Base-by-base conservation (phyloP, 2,797 vertebrate species). In the Galago senegalensis region DNA sequence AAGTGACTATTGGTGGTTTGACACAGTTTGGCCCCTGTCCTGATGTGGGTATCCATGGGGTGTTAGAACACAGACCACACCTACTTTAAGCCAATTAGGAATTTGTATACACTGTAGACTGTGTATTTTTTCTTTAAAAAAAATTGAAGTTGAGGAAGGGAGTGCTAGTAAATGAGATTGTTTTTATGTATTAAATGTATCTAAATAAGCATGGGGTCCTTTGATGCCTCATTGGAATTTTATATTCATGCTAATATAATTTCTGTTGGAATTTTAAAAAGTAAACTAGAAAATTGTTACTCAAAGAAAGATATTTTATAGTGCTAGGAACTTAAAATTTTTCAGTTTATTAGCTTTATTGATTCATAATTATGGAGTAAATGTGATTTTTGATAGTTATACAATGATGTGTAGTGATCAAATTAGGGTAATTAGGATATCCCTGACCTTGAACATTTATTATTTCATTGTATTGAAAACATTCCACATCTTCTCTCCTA, bases 181-280 rank as follows among this genome's bases (percentile, higher is more conserved):
- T 83, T 17, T 49, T 72, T 58, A 67, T 27, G 31, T 95, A 63
- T 70, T 85, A 63, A 40, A n/a, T 76, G 18, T 58, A 81, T n/a
- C 31, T 34, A 87, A 37, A 65, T 85, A 43, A 79, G 20, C 58
- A 84, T 12, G 49, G 29, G 31, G 6, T 34, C 18, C 16, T 95
- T 77, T 67, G 65, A 56, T 91, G 37, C 4, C 21, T 23, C 46
- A 81, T 89, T 40, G 89, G 73, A 88, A 72, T 85, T 73, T 81
- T 79, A 46, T 87, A 14, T 12, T 46, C 43, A 40, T 72, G 43
- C 43, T 58, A 65, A 93, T 87, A 76, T 58, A 58, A 40, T 82
- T 94, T 89, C 21, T 89, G 40, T 93, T 82, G 46, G 53, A 93
- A 82, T 89, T 94, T 27, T 0, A 49, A 92, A 85, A 94, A 88